Base-by-base conservation (phyloP, 23 tunicate genomes). In the Styela clava region DNA sequence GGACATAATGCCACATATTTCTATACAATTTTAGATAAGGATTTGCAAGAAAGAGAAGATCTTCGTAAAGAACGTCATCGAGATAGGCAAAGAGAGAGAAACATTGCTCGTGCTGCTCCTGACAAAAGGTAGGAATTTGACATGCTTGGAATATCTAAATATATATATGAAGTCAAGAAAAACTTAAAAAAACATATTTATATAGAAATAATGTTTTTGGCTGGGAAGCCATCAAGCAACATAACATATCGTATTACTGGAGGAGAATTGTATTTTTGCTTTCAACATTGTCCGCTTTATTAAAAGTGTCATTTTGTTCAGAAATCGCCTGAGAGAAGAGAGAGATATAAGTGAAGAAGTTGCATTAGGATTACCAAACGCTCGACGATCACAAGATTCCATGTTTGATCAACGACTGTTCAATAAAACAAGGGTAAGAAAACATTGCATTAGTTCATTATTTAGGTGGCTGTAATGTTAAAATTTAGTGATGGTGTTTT, bases 71-170 rank as follows among this genome's bases (percentile, higher is more conserved):
- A 95, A 27, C 84, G 99, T 18, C 94, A 95, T 44, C 91, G 90
- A 5, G 95, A 95, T 21, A 73, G 99, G 19, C 77, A 68, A 63
- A 67, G 99, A 74, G 89, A 88, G 25, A 69, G 95, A 35, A 90
- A 90, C 68, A 91, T 95, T 79, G 99, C 88, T 2, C 76, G 99
- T 23, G 99, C 99, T 69, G 99, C 99, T 35, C 99, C 99, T 2
- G 99, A 90, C 9, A 95, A 95, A 36, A 86, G 89, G 99, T 95
- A 31, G 12, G 64, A 9, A n/a, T n/a, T n/a, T n/a, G n/a, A n/a
- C n/a, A n/a, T n/a, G n/a, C n/a, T n/a, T n/a, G n/a, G n/a, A n/a
- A n/a, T n/a, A n/a, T n/a, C n/a, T n/a, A n/a, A 80, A 3, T 24
- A 7, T 32, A 16, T 12, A 70, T 20, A 34, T 35, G 22, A 16